phyloP scores from a whole-genome alignment of 2,797 vertebrate genomes.

The Mus minutoides region DNA sequence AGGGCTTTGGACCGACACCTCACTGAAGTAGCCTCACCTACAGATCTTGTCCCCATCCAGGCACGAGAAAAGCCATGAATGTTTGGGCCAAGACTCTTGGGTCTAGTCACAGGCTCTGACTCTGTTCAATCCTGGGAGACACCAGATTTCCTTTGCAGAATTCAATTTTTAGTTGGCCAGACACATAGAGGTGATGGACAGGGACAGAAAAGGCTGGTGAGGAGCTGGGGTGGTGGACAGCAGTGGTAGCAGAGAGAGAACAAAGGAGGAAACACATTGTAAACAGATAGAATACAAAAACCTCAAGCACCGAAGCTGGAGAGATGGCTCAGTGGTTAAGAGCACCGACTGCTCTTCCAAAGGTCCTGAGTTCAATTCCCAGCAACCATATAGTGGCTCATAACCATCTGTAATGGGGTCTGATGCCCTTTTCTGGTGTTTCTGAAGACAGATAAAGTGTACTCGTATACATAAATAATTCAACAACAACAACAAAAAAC shows the following conservation, averaged over 20 bases:
- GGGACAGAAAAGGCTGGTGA: not conserved
- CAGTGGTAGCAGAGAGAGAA: not conserved
- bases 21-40: not conserved
- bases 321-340: not conserved
- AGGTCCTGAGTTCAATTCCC: not conserved
- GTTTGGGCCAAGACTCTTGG: not conserved
- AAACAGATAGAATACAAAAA: not conserved
- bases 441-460: not conserved
- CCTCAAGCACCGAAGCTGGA: not conserved
- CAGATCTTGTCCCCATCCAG: not conserved
- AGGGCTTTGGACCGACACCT: fast-evolving
- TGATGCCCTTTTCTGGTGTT: not conserved
- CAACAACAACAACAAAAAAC: not conserved
- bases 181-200: not conserved
- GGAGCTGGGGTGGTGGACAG: not conserved
- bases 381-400: not conserved
- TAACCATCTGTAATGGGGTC: not conserved
- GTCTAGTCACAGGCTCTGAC: not conserved
- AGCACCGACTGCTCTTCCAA: not conserved
- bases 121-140: not conserved
- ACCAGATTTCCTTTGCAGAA: not conserved
- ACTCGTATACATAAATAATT: not conserved
- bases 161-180: not conserved
- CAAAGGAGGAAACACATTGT: not conserved
- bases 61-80: not conserved